A percentile compares a stretch with the other conserved stretches of the same genome.
Evolutionary conservation across 1,140 invertebrate species (phyloP).

Genomic region (Oppia nitens): DNA sequence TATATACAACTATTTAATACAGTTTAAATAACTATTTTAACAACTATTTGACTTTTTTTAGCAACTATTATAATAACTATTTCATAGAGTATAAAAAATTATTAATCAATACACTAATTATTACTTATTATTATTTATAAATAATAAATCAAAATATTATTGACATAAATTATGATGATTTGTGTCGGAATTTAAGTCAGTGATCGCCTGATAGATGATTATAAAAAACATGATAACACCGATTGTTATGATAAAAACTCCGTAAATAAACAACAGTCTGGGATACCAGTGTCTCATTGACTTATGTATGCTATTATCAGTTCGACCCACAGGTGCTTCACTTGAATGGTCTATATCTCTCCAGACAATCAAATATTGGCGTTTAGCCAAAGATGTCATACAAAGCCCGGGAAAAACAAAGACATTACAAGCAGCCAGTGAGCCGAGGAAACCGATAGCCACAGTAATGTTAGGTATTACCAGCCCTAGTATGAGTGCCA

Average conservation of each 20-base stretch:
- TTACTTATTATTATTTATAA: too few relatives aligned
- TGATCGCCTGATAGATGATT: background rate
- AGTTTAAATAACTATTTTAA: too few relatives aligned
- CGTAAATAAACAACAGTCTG: background rate
- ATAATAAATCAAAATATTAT: background rate
- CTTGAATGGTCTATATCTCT: background rate
- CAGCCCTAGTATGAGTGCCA: constrained; percentile 39
- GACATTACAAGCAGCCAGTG: constrained; percentile 5
- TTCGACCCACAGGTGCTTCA: background rate
- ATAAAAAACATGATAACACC: background rate
- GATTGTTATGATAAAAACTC: background rate
- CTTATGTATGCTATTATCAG: background rate
- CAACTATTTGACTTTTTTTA: too few relatives aligned
- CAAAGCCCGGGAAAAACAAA: constrained; percentile 9
- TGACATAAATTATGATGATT: background rate
- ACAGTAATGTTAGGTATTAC: constrained; percentile 45
- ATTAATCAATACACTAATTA: too few relatives aligned
- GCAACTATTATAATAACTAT: too few relatives aligned
- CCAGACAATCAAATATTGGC: background rate
- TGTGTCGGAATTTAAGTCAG: background rate
- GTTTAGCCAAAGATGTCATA: constrained; percentile 3
- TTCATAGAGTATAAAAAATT: too few relatives aligned
- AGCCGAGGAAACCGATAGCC: constrained; percentile 44
- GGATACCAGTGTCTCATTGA: background rate
- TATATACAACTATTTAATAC: too few relatives aligned